Percentiles rank a stretch among this genome's conserved stretches.
phyloP scores from a whole-genome alignment of 2,888 invertebrate genomes.

The Cataglyphis rosenhaueri region DNA sequence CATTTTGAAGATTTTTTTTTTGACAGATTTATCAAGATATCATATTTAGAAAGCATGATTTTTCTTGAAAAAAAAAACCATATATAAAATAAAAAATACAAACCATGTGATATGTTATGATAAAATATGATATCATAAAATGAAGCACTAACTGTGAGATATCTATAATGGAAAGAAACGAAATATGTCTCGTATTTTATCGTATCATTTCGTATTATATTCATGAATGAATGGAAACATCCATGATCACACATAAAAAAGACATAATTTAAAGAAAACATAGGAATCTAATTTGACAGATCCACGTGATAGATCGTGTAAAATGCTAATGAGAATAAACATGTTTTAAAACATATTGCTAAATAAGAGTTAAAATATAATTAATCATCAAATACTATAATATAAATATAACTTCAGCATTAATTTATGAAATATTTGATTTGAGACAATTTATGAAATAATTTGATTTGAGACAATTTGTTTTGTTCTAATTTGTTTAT shows the following conservation, averaged over 20 bases:
- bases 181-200: slow-evolving; percentile 1
- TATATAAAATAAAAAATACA: background rate
- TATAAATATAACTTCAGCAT: background rate
- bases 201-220: background rate
- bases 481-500: background rate
- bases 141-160: background rate
- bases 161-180: background rate
- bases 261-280: background rate
- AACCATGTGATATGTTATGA: background rate
- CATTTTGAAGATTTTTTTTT: background rate
- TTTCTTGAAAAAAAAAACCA: background rate
- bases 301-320: background rate
- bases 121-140: background rate
- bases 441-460: background rate
- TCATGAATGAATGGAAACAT: background rate
- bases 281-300: background rate
- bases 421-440: slow-evolving; percentile 1
- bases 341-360: background rate
- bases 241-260: slow-evolving; percentile 2
- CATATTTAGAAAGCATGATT: background rate
- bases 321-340: background rate
- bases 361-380: background rate
- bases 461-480: background rate
- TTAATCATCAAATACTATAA: background rate
- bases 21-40: background rate